Evolutionary conservation across 2,888 invertebrate species (phyloP), one percentile per base, ranked within the genome.

Genomic region (Ischnura elegans): DNA sequence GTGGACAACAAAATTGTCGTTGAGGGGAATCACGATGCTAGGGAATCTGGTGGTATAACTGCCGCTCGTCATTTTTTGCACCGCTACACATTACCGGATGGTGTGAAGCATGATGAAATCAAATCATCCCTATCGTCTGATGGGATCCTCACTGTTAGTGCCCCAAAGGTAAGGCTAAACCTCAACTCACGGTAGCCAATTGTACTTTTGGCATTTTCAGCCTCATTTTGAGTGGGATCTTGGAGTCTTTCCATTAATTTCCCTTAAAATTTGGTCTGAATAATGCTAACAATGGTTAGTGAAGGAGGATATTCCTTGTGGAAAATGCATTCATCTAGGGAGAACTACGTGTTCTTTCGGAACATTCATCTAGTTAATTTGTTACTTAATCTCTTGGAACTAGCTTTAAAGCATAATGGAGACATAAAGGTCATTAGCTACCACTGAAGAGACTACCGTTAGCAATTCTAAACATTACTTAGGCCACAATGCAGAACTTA

Each of bases 21-120:
- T 84, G 96, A 96, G 94, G 96, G 96, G 93, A 96, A 96, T 94
- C 96, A 96, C 95, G 96, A 96, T 94, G 96, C 96, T 95, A 36
- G 51, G 29, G 96, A 96, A 94, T 96, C 96, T 94, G 96, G 96
- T 95, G 96, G 96, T 43, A 96, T 95, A 95, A 95, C 96, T 94
- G 43, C 90, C 0, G 96, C 96, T 94, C 95, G 96, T 94, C 96
- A 96, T 95, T 96, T 96, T 95, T 95, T 96, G 87, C 95, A 96
- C 87, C 95, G 96, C 94, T 96, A 96, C 95, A 95, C 96, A 94
- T 94, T 96, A 94, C 96, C 96, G 42, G 94, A 96, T 94, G 96
- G 96, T 94, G 96, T 96, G 94, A 96, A 96, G 94, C 95, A 96
- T 45, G 95, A 95, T 87, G 95, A 95, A 93, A 95, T 96, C 93